These are phyloP conservation scores for Dimorphilus gyrociliatus DNA, from an alignment of 2,888 invertebrate genomes.

Conservation along the genomic window DNA sequence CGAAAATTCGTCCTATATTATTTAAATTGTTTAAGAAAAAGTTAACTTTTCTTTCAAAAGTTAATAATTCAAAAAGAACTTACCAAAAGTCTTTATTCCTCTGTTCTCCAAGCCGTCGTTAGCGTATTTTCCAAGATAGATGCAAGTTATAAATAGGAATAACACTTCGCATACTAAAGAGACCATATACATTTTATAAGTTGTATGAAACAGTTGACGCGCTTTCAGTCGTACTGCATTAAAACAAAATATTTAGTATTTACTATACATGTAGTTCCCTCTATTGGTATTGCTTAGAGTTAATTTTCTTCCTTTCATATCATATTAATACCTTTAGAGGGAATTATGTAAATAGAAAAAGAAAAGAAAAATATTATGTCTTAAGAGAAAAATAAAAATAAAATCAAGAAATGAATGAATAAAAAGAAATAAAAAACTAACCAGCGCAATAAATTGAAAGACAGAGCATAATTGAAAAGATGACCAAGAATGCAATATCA, in stretches of 20 bases:
- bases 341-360: no score
- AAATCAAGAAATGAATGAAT: background rate
- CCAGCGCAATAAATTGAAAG: no score
- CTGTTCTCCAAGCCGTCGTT: constrained; percentile 51
- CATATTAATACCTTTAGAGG: no score
- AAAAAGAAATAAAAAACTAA: background rate
- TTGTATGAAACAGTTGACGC: constrained; percentile 65
- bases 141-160: constrained; percentile 51
- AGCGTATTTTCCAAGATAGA: constrained; percentile 61
- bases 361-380: no score
- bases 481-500: no score
- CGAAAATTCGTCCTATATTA: constrained; percentile 52
- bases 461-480: no score
- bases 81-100: constrained; percentile 38
- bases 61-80: constrained; percentile 7
- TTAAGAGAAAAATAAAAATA: no score
- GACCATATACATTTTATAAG: constrained; percentile 65
- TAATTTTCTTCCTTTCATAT: no score
- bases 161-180: constrained; percentile 52
- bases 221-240: constrained; percentile 40
- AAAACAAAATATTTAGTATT: background rate
- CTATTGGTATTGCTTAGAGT: background rate
- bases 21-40: no score
- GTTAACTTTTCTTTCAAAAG: background rate
- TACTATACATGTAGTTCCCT: background rate